Evolutionary conservation across 2,888 invertebrate genomes (phyloP).

Genomic region (Bombyx huttoni): DNA sequence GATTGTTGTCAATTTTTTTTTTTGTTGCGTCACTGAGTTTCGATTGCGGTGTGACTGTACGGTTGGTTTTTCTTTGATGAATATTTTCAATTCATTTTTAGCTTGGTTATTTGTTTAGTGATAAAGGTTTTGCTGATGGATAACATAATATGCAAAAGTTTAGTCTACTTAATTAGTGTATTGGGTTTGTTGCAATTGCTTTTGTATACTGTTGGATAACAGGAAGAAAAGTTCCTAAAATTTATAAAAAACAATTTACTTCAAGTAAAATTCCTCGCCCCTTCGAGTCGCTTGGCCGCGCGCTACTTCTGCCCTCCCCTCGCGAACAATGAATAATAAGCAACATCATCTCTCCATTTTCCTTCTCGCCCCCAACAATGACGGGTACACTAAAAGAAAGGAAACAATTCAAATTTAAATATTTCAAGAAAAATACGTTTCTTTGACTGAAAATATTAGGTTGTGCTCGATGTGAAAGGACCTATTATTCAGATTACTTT

Average conservation of each 20-base stretch:
- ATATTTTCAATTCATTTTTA: slow-evolving; percentile 41
- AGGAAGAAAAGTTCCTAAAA: no score
- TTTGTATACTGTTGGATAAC: no score
- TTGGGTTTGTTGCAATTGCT: no score
- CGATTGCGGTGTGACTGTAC: slow-evolving; percentile 53
- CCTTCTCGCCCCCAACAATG: slow-evolving; percentile 51
- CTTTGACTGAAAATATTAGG: slow-evolving; percentile 27
- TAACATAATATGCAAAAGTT: no score
- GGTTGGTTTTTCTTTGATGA: slow-evolving; percentile 18
- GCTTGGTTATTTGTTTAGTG: slow-evolving; percentile 19
- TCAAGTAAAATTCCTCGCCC: background rate
- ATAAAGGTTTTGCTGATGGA: no score
- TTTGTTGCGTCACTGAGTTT: slow-evolving; percentile 48
- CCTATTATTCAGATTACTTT: background rate
- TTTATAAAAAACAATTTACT: background rate
- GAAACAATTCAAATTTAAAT: slow-evolving; percentile 64
- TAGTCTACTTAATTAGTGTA: no score
- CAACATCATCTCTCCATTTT: slow-evolving; percentile 65
- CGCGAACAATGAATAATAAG: slow-evolving; percentile 66
- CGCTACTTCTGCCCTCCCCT: slow-evolving; percentile 10
- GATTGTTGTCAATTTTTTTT: slow-evolving; percentile 71
- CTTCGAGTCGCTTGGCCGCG: background rate
- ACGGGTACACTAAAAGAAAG: slow-evolving; percentile 44
- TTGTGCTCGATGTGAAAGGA: slow-evolving; percentile 8
- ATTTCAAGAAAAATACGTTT: slow-evolving; percentile 44